Base-by-base conservation (phyloP, 2,888 invertebrate species). In the Linnaemya tessellans region DNA sequence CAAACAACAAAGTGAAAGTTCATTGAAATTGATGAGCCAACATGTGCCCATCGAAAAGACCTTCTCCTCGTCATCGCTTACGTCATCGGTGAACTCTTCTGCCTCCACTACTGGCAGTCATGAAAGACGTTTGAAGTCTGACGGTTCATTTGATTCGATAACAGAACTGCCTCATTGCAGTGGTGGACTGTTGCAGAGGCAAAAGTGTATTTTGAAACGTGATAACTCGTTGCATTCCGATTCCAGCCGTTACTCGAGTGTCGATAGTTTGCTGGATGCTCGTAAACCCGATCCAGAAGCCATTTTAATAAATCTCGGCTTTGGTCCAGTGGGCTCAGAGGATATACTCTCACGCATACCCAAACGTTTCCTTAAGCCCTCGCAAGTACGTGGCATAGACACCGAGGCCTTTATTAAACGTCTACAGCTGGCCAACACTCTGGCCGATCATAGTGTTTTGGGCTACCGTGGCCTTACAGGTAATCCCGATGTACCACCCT, bases 221-320 rank as follows among this genome's bases (percentile, higher is more conserved):
- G 92, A 92, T 74, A 92, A 90, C 77, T 92, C 92, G 1, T 91
- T 91, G 74, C 91, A 92, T 64, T 93, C 93, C 30, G 93, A 93
- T 83, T 93, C 94, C 75, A 95, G 95, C 88, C 94, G 94, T 84
- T 96, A 96, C 89, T 97, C 97, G 73, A 94, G 96, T 89, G 96
- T 97, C 46, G 95, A 97, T 90, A 97, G 96, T 91, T 94, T 98
- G 68, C 93, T 98, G 88, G 97, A 97, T 88, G 94, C 96, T 20
- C 94, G 98, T 51, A 96, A 95, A 90, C 96, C 97, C 25, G 97
- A 98, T 93, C 98, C 98, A 0, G 98, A 98, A 91, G 96, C 97
- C 75, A 95, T 98, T 77, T 94, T 98, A 38, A 93, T 97, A 70
- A 96, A 96, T 87, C 93, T 97, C 75, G 97, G 97, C 13, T 97